Conservation (phyloP, 1,140 invertebrate genomes). For the Drosophila oshimai region DNA sequence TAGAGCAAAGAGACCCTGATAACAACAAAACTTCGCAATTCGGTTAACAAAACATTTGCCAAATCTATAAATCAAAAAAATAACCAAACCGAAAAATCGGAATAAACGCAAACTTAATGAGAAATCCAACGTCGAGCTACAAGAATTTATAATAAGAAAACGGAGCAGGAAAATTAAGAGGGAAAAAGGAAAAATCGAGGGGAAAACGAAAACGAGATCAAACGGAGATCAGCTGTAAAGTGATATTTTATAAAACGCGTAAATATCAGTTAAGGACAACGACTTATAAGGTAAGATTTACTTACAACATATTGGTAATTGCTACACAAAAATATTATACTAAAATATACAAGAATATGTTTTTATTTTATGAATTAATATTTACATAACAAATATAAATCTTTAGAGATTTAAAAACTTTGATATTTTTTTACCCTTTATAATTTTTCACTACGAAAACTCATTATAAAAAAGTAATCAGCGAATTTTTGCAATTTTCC, state of each 20-base stretch:
- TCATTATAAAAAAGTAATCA: no score
- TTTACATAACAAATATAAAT: no score
- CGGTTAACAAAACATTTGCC: constrained; percentile 62
- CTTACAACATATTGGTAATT: no score
- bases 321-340: no score
- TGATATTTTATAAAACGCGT: constrained; percentile 68
- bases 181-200: constrained; percentile 7
- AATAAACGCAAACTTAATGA: not conserved
- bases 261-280: constrained; percentile 79
- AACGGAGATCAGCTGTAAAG: constrained; percentile 55
- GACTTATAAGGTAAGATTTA: constrained; percentile 70
- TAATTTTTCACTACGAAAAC: no score
- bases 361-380: no score
- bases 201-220: not conserved
- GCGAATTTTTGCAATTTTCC: constrained; percentile 2
- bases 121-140: constrained; percentile 47
- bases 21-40: constrained; percentile 17
- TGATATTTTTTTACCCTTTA: no score
- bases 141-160: constrained; percentile 60
- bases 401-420: no score
- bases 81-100: not conserved
- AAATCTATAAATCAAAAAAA: constrained; percentile 35
- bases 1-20: constrained; percentile 15
- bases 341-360: no score
- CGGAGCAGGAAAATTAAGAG: not conserved